Evolutionary conservation across 2,888 invertebrate genomes (phyloP).

Genomic region (Andrena fulva): DNA sequence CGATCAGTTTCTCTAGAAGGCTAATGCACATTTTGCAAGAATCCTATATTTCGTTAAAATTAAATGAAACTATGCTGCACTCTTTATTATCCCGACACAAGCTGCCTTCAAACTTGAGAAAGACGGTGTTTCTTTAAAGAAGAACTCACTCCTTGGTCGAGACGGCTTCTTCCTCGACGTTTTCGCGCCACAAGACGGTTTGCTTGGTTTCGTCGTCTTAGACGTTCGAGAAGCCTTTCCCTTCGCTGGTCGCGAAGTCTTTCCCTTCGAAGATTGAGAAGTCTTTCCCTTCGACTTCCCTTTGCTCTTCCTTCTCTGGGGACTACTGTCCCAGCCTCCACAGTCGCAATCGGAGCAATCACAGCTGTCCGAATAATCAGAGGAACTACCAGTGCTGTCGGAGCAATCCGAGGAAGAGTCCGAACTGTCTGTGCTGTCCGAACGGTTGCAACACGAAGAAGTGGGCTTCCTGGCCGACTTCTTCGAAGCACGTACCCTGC

Average conservation of each 20-base stretch:
- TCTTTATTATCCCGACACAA: too few relatives aligned
- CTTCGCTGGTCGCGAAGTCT: not conserved
- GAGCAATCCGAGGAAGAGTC: slow-evolving; percentile 26
- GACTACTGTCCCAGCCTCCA: slow-evolving; percentile 33
- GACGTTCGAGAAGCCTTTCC: not conserved
- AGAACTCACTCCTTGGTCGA: slow-evolving; percentile 16
- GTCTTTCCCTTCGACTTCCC: slow-evolving; percentile 20
- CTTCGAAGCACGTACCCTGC: not conserved
- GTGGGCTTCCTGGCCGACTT: slow-evolving; percentile 11
- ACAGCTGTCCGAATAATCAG: slow-evolving; percentile 24
- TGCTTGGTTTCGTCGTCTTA: not conserved
- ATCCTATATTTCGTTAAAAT: too few relatives aligned
- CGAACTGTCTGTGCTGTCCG: slow-evolving; percentile 39
- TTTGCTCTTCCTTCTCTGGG: slow-evolving; percentile 30
- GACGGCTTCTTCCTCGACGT: not conserved
- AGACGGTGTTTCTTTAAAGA: not conserved
- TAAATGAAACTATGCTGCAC: too few relatives aligned
- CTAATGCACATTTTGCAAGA: too few relatives aligned
- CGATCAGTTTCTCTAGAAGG: too few relatives aligned
- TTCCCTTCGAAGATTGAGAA: too few relatives aligned
- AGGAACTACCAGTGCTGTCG: slow-evolving; percentile 40
- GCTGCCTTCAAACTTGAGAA: too few relatives aligned
- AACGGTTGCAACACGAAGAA: not conserved
- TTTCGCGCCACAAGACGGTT: not conserved
- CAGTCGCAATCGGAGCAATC: slow-evolving; percentile 44